A percentile compares a stretch with the other conserved stretches of the same genome.
These are phyloP conservation scores for Zygaena filipendulae DNA, from an alignment of 2,888 invertebrate species.

Conservation along the genomic window DNA sequence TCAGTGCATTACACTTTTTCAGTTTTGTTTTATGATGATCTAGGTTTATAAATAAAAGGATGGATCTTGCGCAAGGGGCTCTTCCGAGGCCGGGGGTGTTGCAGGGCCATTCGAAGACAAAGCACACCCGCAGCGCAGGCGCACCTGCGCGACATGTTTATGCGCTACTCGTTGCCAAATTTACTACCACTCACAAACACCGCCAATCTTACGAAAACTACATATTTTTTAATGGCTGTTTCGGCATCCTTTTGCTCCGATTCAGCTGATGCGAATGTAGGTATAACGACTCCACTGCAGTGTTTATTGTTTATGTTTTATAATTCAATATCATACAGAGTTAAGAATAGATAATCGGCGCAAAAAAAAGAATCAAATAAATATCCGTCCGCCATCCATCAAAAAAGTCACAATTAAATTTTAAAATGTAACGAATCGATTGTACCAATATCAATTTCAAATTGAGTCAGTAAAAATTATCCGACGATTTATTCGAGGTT, in stretches of 20 bases:
- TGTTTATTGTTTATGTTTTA: constrained; percentile 7
- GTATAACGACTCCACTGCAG: constrained; percentile 21
- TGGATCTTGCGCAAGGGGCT: not conserved
- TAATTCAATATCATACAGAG: constrained; percentile 1
- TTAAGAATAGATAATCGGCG: no score
- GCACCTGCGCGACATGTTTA: constrained; percentile 54
- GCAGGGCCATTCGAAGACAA: constrained; percentile 22
- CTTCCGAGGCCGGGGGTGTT: not conserved
- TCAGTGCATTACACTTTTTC: no score
- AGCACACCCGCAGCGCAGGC: constrained; percentile 29
- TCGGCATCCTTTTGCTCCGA: constrained; percentile 39
- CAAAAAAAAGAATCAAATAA: no score
- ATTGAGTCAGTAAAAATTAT: no score
- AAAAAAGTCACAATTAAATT: no score
- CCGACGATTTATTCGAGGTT: no score
- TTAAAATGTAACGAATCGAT: no score
- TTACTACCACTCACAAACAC: constrained; percentile 33
- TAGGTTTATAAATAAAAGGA: no score
- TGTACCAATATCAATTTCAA: no score
- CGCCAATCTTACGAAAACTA: constrained; percentile 37
- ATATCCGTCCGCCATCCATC: no score
- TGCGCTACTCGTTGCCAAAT: constrained; percentile 46
- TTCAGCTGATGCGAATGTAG: constrained; percentile 20
- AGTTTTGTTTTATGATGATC: no score
- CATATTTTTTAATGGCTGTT: constrained; percentile 44